Percentiles rank a stretch among this genome's conserved stretches.
phyloP scores from a whole-genome alignment of 1,140 invertebrate species.

The Calosoma granatense region DNA sequence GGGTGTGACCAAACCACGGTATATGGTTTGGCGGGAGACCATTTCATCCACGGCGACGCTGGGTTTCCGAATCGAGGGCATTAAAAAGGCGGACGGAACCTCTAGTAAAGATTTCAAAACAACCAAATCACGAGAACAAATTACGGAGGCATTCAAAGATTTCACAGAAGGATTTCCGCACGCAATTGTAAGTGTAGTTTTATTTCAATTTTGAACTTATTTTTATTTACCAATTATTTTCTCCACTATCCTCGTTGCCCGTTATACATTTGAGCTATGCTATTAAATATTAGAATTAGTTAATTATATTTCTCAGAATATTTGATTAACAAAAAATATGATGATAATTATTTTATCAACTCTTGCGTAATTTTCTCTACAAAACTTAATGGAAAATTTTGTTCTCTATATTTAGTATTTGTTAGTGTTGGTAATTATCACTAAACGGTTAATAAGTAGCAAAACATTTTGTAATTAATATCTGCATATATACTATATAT shows the following conservation, averaged over 20 bases:
- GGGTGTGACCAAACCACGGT: conserved; percentile 89
- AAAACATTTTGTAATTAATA: no score
- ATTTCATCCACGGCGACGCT: conserved; percentile 92
- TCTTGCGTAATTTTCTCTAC: no score
- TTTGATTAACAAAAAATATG: no score
- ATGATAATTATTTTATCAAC: no score
- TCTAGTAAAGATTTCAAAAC: conserved; percentile 95
- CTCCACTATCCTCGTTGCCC: neutral
- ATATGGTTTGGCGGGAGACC: conserved; percentile 97
- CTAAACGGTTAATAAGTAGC: no score
- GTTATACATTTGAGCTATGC: neutral
- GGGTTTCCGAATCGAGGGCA: conserved; percentile 94
- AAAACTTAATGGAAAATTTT: no score
- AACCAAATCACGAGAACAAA: conserved; percentile 74
- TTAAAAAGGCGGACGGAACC: conserved; percentile 76
- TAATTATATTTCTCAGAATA: no score
- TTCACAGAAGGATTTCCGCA: conserved; percentile 74
- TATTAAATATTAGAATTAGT: no score
- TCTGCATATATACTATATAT: no score
- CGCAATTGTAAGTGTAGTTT: conserved; percentile 53
- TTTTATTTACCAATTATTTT: conserved; percentile 1
- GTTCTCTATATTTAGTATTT: no score
- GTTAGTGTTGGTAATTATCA: no score
- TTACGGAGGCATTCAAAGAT: conserved; percentile 68
- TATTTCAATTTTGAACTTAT: neutral